Conservation (phyloP, 2,113 vertebrate genomes). For the Centropus unirufus region DNA sequence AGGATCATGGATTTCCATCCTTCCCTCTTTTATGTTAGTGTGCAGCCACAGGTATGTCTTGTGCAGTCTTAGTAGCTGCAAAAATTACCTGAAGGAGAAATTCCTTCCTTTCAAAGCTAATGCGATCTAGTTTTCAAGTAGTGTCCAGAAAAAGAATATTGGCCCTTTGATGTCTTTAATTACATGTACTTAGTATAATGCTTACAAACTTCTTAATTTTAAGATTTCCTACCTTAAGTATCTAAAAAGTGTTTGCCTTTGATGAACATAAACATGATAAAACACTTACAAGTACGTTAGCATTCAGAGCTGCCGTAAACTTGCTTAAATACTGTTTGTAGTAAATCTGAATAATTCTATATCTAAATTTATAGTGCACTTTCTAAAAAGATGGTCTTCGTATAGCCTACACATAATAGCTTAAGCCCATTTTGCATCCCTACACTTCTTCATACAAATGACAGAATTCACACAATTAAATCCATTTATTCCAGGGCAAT, state of each 20-base stretch:
- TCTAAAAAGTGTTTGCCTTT: slow-evolving; percentile 16
- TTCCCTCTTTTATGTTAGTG: not conserved
- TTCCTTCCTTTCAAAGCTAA: slow-evolving; percentile 36
- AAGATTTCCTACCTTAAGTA: not conserved
- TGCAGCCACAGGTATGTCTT: not conserved
- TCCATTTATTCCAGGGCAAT: not conserved
- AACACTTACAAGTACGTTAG: not conserved
- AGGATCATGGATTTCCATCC: not conserved
- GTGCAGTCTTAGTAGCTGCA: not conserved
- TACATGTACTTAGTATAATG: not conserved
- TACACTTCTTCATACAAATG: not conserved
- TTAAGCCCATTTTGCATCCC: not conserved
- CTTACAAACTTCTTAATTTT: slow-evolving; percentile 12
- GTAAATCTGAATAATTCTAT: not conserved
- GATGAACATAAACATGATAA: slow-evolving; percentile 13
- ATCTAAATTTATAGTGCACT: not conserved
- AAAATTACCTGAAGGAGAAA: slow-evolving; percentile 51
- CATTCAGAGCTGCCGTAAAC: not conserved
- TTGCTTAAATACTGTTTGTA: not conserved
- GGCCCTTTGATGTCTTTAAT: slow-evolving; percentile 46
- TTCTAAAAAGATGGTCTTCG: not conserved
- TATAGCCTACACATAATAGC: not conserved
- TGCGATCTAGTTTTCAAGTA: not conserved
- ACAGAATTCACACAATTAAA: not conserved
- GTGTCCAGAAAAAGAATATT: slow-evolving; percentile 11